phyloP scores from a whole-genome alignment of 2,888 invertebrate genomes.

The Caenorhabditis imperialis region DNA sequence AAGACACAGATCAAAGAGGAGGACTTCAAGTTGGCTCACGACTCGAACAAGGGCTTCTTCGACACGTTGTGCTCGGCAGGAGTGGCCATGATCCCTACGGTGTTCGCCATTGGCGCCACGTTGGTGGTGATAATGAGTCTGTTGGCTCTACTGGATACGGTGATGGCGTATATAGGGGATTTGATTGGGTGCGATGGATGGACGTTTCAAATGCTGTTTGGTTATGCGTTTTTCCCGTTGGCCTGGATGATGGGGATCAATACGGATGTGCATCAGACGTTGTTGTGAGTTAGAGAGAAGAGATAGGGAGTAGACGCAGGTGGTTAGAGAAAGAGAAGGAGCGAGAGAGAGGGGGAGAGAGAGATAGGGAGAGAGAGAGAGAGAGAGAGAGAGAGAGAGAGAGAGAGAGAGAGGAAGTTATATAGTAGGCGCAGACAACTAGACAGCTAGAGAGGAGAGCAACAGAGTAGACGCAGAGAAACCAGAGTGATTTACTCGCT shows the following conservation, averaged over 20 bases:
- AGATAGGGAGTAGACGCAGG: no score
- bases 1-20: slow-evolving; percentile 85
- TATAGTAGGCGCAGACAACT: no score
- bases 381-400: no score
- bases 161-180: slow-evolving; percentile 87
- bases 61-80: slow-evolving; percentile 43
- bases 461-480: no score
- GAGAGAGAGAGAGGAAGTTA: no score
- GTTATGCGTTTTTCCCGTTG: slow-evolving; percentile 91
- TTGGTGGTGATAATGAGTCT: slow-evolving; percentile 92
- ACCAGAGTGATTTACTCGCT: no score
- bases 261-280: slow-evolving; percentile 64
- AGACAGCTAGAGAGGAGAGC: no score
- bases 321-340: no score
- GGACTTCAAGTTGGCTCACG: slow-evolving; percentile 81
- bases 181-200: slow-evolving; percentile 84
- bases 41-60: slow-evolving; percentile 36
- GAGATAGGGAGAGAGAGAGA: no score
- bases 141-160: slow-evolving; percentile 87
- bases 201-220: slow-evolving; percentile 83
- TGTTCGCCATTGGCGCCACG: slow-evolving; percentile 91
- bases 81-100: slow-evolving; percentile 82
- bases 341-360: no score
- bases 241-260: slow-evolving; percentile 87
- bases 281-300: slow-evolving; percentile 43